phyloP scores from a whole-genome alignment of 2,888 invertebrate genomes.

The Callimorpha dominula region DNA sequence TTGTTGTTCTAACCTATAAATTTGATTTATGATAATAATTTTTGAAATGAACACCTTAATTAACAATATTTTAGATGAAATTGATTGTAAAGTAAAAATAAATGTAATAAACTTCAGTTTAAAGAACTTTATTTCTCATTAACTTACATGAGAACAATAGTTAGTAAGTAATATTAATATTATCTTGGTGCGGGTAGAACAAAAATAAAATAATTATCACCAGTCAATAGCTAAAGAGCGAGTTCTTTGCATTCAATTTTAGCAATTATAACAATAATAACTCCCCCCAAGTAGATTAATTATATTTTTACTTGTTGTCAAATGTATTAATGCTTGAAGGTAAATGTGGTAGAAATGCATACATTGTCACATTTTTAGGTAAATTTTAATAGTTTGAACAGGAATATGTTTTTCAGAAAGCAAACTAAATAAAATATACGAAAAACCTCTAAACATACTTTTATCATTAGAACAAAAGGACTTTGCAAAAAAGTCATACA shows the following conservation, averaged over 20 bases:
- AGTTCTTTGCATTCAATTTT: no score
- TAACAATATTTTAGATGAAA: background rate
- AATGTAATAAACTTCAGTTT: no score
- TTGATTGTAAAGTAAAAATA: no score
- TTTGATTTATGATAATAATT: background rate
- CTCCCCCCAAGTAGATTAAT: background rate
- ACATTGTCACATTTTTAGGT: background rate
- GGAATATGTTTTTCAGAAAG: background rate
- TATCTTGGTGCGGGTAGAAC: no score
- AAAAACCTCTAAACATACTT: background rate
- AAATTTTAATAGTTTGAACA: background rate
- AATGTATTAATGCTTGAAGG: background rate
- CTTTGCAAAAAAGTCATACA: background rate
- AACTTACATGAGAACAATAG: no score
- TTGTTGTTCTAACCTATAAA: slow-evolving; percentile 88
- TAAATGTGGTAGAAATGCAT: background rate
- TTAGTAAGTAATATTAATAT: no score
- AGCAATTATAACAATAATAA: background rate
- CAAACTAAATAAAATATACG: background rate
- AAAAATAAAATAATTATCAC: no score
- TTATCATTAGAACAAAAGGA: background rate
- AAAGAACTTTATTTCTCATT: no score
- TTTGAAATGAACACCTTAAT: background rate
- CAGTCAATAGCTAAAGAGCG: no score
- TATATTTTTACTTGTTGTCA: background rate